Evolutionary conservation across 92 coral and sea anemone genomes (phyloP).

Genomic region (Chrysogorgia sp.): DNA sequence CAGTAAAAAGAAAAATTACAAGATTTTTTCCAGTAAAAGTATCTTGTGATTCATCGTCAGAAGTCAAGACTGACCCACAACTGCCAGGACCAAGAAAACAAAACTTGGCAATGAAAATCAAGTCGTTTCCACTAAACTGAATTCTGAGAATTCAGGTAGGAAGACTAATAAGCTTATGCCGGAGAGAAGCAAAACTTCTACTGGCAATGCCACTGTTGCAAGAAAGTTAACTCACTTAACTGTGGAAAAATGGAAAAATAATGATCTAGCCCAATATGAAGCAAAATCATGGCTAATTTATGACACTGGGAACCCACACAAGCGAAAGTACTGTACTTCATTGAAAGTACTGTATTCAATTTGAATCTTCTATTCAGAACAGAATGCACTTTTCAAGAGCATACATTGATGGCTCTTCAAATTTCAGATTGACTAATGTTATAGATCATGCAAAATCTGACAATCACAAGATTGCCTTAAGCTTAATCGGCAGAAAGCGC

Average conservation of each 20-base stretch:
- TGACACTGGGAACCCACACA: slow-evolving; percentile 20
- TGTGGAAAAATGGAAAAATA: slow-evolving; percentile 58
- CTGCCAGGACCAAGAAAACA: slow-evolving; percentile 18
- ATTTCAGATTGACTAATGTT: slow-evolving; percentile 49
- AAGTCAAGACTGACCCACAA: not conserved
- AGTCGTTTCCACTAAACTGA: not conserved
- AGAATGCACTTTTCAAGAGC: slow-evolving; percentile 55
- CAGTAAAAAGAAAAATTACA: slow-evolving; percentile 26
- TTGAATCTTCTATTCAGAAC: slow-evolving; percentile 44
- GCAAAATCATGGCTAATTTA: slow-evolving; percentile 51
- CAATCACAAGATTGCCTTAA: slow-evolving; percentile 13
- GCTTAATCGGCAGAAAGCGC: slow-evolving; percentile 32
- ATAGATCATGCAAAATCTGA: slow-evolving; percentile 57
- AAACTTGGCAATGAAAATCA: slow-evolving; percentile 10
- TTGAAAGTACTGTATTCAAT: slow-evolving; percentile 49
- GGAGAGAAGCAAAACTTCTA: not conserved
- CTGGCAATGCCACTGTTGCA: slow-evolving; percentile 4
- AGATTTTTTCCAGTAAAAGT: slow-evolving; percentile 1
- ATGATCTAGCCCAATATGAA: slow-evolving; percentile 41
- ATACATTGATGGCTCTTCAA: slow-evolving; percentile 56
- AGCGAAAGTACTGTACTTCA: slow-evolving; percentile 47
- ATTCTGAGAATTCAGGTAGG: not conserved
- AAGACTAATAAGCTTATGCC: not conserved
- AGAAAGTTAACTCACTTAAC: slow-evolving; percentile 40
- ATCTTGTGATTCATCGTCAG: not conserved